These are phyloP conservation scores for Pelodytes ibericus DNA, from an alignment of 2,797 vertebrate species.

Conservation along the genomic window DNA sequence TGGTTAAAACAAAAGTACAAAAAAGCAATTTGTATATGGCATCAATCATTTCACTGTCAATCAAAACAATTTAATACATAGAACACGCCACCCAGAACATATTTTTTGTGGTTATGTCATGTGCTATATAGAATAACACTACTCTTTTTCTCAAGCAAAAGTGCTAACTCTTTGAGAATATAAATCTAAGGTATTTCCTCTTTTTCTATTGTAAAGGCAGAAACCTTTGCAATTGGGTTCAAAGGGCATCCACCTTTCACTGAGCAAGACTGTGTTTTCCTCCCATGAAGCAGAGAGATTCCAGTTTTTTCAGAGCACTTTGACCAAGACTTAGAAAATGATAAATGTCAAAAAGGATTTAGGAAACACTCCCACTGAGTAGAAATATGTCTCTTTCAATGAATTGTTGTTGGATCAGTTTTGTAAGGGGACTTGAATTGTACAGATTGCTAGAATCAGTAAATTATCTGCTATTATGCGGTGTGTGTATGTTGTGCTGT, in stretches of 20 bases:
- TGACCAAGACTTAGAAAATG: slow-evolving; percentile 48
- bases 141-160: background rate
- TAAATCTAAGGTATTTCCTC: slow-evolving; percentile 32
- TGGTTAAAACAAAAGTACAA: background rate
- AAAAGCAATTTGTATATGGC: background rate
- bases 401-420: slow-evolving; percentile 37
- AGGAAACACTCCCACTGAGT: slow-evolving; percentile 32
- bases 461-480: background rate
- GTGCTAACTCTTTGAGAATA: slow-evolving; percentile 24
- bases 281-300: slow-evolving; percentile 22
- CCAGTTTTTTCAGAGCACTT: slow-evolving; percentile 37
- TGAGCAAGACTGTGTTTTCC: slow-evolving; percentile 35
- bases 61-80: background rate
- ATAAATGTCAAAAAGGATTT: slow-evolving; percentile 48
- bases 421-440: slow-evolving; percentile 15
- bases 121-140: background rate
- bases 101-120: background rate
- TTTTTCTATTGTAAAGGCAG: slow-evolving; percentile 27
- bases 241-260: slow-evolving; percentile 27
- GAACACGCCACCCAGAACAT: background rate
- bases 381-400: slow-evolving; percentile 19
- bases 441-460: background rate
- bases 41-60: background rate
- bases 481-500: background rate
- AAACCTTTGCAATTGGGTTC: slow-evolving; percentile 48